Base-by-base conservation (phyloP, 2,113 vertebrate species). In the Lutjanus erythropterus region DNA sequence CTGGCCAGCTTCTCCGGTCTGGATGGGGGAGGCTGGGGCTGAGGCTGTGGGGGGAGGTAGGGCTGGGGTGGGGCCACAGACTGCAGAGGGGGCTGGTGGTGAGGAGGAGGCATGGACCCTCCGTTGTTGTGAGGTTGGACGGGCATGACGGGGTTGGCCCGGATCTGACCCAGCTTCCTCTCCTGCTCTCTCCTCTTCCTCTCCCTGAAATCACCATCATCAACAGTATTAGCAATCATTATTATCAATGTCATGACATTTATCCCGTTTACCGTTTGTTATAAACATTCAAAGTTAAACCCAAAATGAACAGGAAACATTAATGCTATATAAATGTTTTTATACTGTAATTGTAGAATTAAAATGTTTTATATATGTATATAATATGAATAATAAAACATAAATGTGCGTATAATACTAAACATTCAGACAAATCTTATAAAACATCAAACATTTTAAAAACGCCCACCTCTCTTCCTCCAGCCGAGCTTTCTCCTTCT, bases 401-500 rank as follows among this genome's bases (percentile, higher is more conserved):
- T n/a, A n/a, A n/a, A n/a, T n/a, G n/a, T n/a, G n/a, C n/a, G n/a
- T n/a, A n/a, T n/a, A n/a, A n/a, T n/a, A n/a, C n/a, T n/a, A n/a
- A n/a, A n/a, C n/a, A n/a, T n/a, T n/a, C n/a, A 35, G 7, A 35
- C 7, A 35, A 35, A 35, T 35, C 33, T 35, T 5, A 35, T 46
- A 46, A 46, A 46, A 5, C 12, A 42, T 21, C 16, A 16, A 55
- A 41, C 5, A 8, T n/a, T n/a, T 47, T 59, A 6, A 27, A 16
- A 29, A 8, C 0, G n/a, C 80, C 3, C 69, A 94, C 93, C 93
- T 95, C 81, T 99, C 98, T 75, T 99, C 98, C 71, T 99, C 98
- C 71, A 99, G 95, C 3, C 98, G 96, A 0, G 98, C 98, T 49
- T 99, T 99, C 88, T 99, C 98, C 85, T 99, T 99, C 87, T 99